Conservation (phyloP, 2,888 invertebrate species). For the Drosophila infuscata region DNA sequence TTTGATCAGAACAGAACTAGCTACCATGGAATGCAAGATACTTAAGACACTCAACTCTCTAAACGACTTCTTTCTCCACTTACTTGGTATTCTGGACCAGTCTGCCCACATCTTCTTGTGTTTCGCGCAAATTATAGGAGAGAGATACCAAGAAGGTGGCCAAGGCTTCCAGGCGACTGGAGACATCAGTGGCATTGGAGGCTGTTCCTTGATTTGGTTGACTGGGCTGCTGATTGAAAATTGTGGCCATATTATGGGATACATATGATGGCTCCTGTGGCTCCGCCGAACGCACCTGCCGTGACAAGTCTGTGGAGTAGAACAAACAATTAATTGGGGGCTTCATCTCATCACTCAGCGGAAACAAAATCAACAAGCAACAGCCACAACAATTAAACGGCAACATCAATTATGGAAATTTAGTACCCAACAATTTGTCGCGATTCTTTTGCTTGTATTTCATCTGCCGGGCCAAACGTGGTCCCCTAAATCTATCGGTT, state of each 20-base stretch:
- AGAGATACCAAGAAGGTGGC: constrained; percentile 78
- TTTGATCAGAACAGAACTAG: neutral
- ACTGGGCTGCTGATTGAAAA: constrained; percentile 19
- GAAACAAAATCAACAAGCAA: constrained; percentile 23
- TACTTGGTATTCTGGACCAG: constrained; percentile 75
- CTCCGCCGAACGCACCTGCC: constrained; percentile 36
- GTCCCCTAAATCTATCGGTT: constrained; percentile 62
- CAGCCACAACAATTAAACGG: constrained; percentile 27
- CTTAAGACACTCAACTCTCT: neutral
- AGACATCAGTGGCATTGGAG: constrained; percentile 22
- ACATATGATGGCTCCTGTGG: constrained; percentile 9
- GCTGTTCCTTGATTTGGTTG: neutral
- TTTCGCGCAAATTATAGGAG: constrained; percentile 56
- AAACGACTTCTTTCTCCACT: constrained; percentile 19
- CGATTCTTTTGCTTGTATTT: constrained; percentile 57
- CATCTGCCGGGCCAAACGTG: constrained; percentile 45
- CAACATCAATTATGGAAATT: constrained; percentile 8
- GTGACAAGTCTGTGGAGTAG: constrained; percentile 47
- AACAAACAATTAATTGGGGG: neutral
- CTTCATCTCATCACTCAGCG: neutral
- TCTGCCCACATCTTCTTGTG: constrained; percentile 58
- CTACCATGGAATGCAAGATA: neutral
- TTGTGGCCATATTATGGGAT: neutral
- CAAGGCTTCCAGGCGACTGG: constrained; percentile 71
- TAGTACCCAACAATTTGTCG: constrained; percentile 50